phyloP scores from a whole-genome alignment of 1,140 invertebrate species.

The Aporrectodea caliginosa region DNA sequence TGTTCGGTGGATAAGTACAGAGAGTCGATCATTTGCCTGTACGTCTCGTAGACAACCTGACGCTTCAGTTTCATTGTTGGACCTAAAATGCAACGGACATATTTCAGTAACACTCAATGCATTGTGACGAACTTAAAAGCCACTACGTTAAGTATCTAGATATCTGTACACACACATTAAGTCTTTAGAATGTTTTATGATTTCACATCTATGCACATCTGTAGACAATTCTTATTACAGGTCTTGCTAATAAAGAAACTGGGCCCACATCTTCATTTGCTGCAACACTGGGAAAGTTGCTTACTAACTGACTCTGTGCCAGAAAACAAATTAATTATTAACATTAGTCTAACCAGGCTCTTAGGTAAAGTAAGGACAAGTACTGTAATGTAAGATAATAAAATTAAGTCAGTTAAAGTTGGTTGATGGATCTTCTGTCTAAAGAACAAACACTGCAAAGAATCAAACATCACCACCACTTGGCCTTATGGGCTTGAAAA shows the following conservation, averaged over 20 bases:
- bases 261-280: constrained; percentile 2
- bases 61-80: constrained; percentile 80
- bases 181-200: not conserved
- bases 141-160: not conserved
- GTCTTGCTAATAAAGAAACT: constrained; percentile 12
- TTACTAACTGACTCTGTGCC: too few species aligned
- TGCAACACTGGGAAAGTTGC: too few species aligned
- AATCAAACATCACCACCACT: too few species aligned
- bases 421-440: too few species aligned
- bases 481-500: too few species aligned
- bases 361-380: too few species aligned
- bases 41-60: constrained; percentile 56
- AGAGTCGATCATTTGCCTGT: constrained; percentile 48
- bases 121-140: not conserved
- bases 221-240: not conserved
- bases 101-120: not conserved
- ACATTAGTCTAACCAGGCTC: too few species aligned
- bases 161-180: constrained; percentile 8
- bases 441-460: too few species aligned
- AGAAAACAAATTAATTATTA: too few species aligned
- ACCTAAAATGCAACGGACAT: constrained; percentile 59
- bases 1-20: too few species aligned
- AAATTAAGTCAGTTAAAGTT: too few species aligned
- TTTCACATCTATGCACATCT: not conserved
- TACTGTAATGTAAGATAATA: too few species aligned